Percentiles rank a stretch among this genome's conserved stretches.
Evolutionary conservation across 1,140 invertebrate species (phyloP).

Genomic region (Cardiocondyla obscurior): DNA sequence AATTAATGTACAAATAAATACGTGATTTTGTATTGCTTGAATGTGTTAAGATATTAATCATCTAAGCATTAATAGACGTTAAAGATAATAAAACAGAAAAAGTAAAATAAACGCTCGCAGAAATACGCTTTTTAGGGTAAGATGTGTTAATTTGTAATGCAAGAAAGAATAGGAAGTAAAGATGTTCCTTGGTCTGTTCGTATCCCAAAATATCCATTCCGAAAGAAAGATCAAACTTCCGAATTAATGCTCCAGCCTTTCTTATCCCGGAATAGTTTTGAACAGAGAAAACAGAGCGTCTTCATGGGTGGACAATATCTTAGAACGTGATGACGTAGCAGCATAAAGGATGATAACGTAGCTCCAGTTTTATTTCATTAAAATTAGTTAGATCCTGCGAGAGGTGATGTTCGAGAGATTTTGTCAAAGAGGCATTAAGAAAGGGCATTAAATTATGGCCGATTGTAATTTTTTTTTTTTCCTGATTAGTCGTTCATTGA

Average conservation of each 20-base stretch:
- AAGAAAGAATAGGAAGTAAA: background rate
- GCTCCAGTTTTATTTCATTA: background rate
- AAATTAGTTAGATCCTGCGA: constrained; percentile 22
- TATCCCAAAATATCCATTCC: background rate
- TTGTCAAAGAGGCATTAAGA: background rate
- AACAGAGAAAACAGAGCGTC: background rate
- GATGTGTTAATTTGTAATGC: constrained; percentile 49
- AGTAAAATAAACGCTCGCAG: constrained; percentile 26
- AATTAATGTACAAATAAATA: background rate
- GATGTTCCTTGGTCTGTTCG: background rate
- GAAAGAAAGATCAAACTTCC: background rate
- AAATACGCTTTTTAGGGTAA: constrained; percentile 6
- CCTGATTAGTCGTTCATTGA: background rate
- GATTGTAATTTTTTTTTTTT: background rate
- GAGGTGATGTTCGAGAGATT: background rate
- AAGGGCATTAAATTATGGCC: background rate
- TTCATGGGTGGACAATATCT: constrained; percentile 20
- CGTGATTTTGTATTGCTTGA: constrained; percentile 17
- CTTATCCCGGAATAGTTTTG: background rate
- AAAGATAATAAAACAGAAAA: constrained; percentile 29
- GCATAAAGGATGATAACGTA: constrained; percentile 14
- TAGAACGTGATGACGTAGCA: constrained; percentile 18
- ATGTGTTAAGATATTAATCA: constrained; percentile 24
- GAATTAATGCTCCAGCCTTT: background rate
- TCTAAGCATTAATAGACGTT: constrained; percentile 47